Percentiles rank a stretch among this genome's conserved stretches.
These are phyloP conservation scores for Mystacornis crossleyi DNA, from an alignment of 2,113 vertebrate species.

Conservation along the genomic window DNA sequence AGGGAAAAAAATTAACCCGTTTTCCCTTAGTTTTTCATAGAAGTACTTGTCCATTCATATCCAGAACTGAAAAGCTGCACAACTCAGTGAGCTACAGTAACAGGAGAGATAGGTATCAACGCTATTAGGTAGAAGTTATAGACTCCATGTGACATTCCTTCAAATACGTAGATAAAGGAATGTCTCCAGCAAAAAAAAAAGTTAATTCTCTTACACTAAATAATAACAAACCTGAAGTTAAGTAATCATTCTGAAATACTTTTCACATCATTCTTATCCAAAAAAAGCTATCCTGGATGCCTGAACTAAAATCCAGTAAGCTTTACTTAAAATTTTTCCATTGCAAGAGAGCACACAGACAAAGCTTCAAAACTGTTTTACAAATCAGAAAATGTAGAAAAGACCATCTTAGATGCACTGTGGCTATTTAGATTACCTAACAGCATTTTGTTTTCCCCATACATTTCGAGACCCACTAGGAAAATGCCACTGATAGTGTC, in stretches of 20 bases:
- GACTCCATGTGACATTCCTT: background rate
- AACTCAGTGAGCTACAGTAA: background rate
- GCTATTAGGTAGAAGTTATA: background rate
- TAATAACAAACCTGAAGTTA: background rate
- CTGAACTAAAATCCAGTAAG: background rate
- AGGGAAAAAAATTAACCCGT: background rate
- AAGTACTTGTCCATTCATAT: background rate
- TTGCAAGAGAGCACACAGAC: background rate
- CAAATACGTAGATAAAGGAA: accelerated
- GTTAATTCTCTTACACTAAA: background rate
- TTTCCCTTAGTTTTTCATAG: background rate
- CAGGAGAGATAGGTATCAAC: background rate
- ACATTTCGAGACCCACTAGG: background rate
- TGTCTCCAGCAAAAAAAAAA: background rate
- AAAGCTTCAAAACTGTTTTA: background rate
- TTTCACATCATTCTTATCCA: background rate
- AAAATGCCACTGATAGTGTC: background rate
- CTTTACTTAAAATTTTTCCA: background rate
- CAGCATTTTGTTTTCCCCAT: background rate
- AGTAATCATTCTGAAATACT: background rate
- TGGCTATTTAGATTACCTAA: background rate
- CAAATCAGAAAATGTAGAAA: background rate
- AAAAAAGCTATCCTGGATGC: background rate
- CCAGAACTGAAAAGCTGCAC: background rate
- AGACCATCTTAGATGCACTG: background rate